These are phyloP conservation scores for Chiloscyllium punctatum DNA, from an alignment of 2,797 vertebrate genomes.

Conservation along the genomic window DNA sequence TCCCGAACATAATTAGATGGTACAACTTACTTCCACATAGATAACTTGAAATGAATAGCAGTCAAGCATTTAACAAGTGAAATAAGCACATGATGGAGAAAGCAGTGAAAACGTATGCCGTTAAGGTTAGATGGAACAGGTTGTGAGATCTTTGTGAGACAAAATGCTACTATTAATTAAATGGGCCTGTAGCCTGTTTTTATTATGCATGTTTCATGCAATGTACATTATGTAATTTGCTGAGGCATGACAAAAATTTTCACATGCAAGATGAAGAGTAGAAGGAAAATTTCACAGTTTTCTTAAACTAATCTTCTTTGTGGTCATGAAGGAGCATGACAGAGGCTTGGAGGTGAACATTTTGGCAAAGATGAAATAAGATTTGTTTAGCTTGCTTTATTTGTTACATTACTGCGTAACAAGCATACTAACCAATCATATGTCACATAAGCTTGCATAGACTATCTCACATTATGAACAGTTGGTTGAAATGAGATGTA, in stretches of 20 bases:
- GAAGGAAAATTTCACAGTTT: neutral
- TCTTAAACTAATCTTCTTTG: neutral
- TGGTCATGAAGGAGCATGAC: neutral
- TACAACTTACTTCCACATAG: neutral
- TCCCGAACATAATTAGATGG: neutral
- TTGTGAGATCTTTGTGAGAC: neutral
- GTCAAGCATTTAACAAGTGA: neutral
- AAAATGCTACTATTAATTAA: neutral
- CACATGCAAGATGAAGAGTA: neutral
- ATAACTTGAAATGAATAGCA: neutral
- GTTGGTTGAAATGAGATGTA: neutral
- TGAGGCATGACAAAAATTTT: neutral
- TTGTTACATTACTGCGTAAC: neutral
- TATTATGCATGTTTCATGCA: neutral
- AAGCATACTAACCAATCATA: neutral
- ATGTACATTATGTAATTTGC: neutral
- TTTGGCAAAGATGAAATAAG: neutral
- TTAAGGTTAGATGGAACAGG: neutral
- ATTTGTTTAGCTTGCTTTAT: neutral
- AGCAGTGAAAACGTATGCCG: neutral
- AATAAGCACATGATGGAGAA: neutral
- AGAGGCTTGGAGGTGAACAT: neutral
- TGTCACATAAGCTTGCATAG: neutral
- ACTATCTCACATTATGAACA: neutral
- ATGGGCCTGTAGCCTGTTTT: neutral